These are phyloP conservation scores for Clavelina lepadiformis DNA, from an alignment of 23 tunicate genomes.

Conservation along the genomic window DNA sequence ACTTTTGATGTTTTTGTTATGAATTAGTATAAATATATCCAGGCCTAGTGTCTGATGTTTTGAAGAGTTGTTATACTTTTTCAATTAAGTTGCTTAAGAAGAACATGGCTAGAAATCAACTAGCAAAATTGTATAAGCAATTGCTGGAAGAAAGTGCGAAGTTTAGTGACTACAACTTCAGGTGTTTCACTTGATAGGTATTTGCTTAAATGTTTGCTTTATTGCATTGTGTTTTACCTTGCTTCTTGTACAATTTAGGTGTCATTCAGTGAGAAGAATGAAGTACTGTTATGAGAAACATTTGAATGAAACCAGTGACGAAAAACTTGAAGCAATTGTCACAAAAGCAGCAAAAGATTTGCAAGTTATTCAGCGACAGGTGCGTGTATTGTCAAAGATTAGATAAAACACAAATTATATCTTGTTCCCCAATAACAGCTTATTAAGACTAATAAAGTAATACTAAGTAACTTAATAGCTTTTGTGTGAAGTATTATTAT, in stretches of 20 bases:
- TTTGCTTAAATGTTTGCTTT: not conserved
- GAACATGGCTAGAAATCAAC: slow-evolving; percentile 14
- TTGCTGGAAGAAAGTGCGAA: slow-evolving; percentile 38
- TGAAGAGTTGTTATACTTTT: no score
- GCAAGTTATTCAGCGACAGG: slow-evolving; percentile 34
- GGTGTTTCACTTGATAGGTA: no score
- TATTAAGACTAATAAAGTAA: no score
- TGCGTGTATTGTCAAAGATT: not conserved
- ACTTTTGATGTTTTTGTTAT: no score
- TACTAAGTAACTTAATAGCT: no score
- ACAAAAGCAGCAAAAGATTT: slow-evolving; percentile 29
- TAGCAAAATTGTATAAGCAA: slow-evolving; percentile 36
- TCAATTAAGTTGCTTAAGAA: no score
- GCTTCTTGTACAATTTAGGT: slow-evolving; percentile 7
- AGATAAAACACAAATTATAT: not conserved
- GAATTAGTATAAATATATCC: no score
- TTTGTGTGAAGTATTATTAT: no score
- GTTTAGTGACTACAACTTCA: slow-evolving; percentile 53
- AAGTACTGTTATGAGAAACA: slow-evolving; percentile 29
- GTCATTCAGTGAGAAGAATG: slow-evolving; percentile 49
- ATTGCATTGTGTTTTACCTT: not conserved
- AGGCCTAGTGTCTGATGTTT: no score
- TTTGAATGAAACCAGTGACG: slow-evolving; percentile 33
- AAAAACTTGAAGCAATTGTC: not conserved
- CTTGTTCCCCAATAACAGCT: no score